Conservation (phyloP, 2,888 invertebrate species). For the Standfussiana lucernea region DNA sequence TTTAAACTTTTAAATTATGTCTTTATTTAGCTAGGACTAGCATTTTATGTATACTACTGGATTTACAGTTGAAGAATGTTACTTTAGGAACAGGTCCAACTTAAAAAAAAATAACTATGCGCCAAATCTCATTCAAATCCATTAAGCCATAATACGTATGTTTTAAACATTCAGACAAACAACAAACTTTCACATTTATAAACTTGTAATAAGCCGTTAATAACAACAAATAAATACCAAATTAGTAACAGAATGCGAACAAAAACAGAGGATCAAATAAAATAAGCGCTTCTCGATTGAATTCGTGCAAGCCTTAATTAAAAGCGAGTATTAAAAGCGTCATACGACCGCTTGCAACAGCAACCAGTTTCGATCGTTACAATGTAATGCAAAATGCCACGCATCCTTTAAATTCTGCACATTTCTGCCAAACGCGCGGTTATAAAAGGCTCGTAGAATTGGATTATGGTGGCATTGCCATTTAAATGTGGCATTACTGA, state of each 20-base stretch:
- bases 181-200: not conserved
- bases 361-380: conserved; percentile 3
- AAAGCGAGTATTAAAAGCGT: conserved; percentile 37
- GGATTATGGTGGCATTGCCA: not conserved
- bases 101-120: too few relatives aligned
- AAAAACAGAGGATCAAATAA: not conserved
- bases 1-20: not conserved
- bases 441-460: conserved; percentile 23
- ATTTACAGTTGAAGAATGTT: not conserved
- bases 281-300: conserved; percentile 7
- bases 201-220: not conserved
- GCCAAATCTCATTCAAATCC: not conserved
- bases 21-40: not conserved
- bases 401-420: conserved; percentile 25
- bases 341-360: conserved; percentile 24
- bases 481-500: not conserved
- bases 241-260: not conserved
- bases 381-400: conserved; percentile 12
- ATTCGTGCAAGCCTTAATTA: conserved; percentile 46
- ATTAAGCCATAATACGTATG: not conserved
- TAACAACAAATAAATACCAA: conserved; percentile 5
- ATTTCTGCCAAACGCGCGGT: not conserved
- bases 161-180: not conserved
- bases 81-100: not conserved
- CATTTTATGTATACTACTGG: not conserved